Evolutionary conservation across 2,888 invertebrate genomes (phyloP).

Genomic region (Agrochola lychnidis): DNA sequence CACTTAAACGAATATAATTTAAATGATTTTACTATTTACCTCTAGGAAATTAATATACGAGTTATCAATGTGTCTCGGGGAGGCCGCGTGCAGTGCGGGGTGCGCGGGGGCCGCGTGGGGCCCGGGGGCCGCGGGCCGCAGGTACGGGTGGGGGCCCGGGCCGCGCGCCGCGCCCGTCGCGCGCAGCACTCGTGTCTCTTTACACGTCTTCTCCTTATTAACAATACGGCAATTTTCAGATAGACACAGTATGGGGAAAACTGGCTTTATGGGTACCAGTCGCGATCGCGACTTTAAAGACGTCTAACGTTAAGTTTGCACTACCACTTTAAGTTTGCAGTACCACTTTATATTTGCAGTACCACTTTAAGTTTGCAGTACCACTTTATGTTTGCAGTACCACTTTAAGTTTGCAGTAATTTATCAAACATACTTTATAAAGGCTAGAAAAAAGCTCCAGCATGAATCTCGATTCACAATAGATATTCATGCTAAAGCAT

Average conservation of each 20-base stretch:
- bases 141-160: slow-evolving; percentile 32
- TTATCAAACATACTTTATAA: slow-evolving; percentile 24
- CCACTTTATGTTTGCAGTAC: background rate
- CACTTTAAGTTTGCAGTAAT: slow-evolving; percentile 47
- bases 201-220: slow-evolving; percentile 51
- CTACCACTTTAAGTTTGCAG: slow-evolving; percentile 38
- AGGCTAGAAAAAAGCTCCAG: background rate
- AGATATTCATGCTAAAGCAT: background rate
- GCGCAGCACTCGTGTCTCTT: slow-evolving; percentile 43
- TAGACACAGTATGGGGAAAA: slow-evolving; percentile 10
- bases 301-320: background rate
- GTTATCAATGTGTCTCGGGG: slow-evolving; percentile 59
- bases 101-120: slow-evolving; percentile 37
- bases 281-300: background rate
- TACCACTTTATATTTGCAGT: background rate
- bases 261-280: background rate
- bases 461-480: background rate
- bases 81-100: slow-evolving; percentile 53
- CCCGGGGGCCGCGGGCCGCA: slow-evolving; percentile 36
- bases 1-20: slow-evolving; percentile 12
- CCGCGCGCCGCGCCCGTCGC: slow-evolving; percentile 21
- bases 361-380: too few relatives aligned
- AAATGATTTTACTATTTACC: slow-evolving; percentile 50
- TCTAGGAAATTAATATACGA: slow-evolving; percentile 62
- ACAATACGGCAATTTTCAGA: slow-evolving; percentile 43